phyloP scores from a whole-genome alignment of 37 sponge, comb jelly and placozoan species.

The Chondrosia reniformis region DNA sequence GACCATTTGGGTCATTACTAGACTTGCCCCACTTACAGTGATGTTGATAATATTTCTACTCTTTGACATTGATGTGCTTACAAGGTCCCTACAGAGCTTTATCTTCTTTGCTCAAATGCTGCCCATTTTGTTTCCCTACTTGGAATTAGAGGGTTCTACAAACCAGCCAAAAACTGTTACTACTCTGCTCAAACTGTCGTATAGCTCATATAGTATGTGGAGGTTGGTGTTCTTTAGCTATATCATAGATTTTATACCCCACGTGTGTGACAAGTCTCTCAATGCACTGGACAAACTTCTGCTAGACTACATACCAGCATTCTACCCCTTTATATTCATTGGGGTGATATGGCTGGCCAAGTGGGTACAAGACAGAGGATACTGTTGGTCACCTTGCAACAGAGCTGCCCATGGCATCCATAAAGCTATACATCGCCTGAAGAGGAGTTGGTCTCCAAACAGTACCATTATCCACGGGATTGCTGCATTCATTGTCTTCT shows the following conservation, averaged over 20 bases:
- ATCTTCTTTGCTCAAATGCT: slow-evolving; percentile 18
- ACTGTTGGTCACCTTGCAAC: slow-evolving; percentile 1
- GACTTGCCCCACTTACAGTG: background rate
- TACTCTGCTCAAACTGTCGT: background rate
- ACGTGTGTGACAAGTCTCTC: too few species aligned
- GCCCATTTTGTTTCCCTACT: background rate
- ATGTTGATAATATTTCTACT: slow-evolving; percentile 7
- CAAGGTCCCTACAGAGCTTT: slow-evolving; percentile 17
- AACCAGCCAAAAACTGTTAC: background rate
- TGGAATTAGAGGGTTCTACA: background rate
- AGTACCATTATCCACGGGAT: slow-evolving; percentile 18
- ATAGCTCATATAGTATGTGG: slow-evolving; percentile 1
- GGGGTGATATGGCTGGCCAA: background rate
- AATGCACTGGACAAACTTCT: background rate
- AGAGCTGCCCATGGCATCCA: too few species aligned
- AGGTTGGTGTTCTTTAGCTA: background rate
- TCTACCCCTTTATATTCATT: slow-evolving; percentile 14
- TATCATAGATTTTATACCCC: background rate
- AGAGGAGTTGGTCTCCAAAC: slow-evolving; percentile 16
- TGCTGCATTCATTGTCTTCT: background rate
- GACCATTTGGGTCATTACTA: background rate
- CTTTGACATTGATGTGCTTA: slow-evolving; percentile 19
- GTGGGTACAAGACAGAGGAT: slow-evolving; percentile 10
- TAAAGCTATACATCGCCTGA: background rate
- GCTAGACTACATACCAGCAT: background rate